phyloP scores from a whole-genome alignment of 2,113 vertebrate genomes.

The Propithecus coquereli region DNA sequence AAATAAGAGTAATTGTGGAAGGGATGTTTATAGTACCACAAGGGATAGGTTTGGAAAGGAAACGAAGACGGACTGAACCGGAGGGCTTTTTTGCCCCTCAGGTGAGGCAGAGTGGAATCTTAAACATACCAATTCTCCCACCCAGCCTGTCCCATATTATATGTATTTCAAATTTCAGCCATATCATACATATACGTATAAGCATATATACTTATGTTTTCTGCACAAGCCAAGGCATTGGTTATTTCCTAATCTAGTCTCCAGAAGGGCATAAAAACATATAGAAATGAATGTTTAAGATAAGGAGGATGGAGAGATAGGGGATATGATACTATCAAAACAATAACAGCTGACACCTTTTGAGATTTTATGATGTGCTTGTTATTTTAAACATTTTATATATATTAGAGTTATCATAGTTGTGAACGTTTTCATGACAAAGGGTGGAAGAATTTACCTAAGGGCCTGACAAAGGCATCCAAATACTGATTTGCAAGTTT shows the following conservation, averaged over 20 bases:
- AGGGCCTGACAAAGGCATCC: not conserved
- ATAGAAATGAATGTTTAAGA: not conserved
- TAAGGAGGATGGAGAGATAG: not conserved
- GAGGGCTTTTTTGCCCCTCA: not conserved
- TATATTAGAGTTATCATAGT: not conserved
- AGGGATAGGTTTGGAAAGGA: not conserved
- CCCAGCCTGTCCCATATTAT: not conserved
- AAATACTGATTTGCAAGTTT: not conserved
- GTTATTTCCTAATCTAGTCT: not conserved
- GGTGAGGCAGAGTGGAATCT: not conserved
- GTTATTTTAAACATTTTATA: not conserved
- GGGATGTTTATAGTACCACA: not conserved
- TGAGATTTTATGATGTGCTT: not conserved
- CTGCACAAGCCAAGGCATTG: not conserved
- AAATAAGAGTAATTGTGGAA: not conserved
- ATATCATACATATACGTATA: too few relatives aligned
- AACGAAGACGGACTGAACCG: not conserved
- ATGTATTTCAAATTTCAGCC: not conserved
- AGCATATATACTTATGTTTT: not conserved
- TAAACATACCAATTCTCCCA: not conserved
- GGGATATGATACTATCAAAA: not conserved
- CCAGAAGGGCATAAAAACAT: not conserved
- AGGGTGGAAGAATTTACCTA: not conserved
- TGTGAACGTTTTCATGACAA: not conserved
- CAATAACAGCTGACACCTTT: not conserved